A percentile compares a stretch with the other conserved stretches of the same genome.
Conservation (phyloP, 2,113 vertebrate species). For the Hylia prasina region DNA sequence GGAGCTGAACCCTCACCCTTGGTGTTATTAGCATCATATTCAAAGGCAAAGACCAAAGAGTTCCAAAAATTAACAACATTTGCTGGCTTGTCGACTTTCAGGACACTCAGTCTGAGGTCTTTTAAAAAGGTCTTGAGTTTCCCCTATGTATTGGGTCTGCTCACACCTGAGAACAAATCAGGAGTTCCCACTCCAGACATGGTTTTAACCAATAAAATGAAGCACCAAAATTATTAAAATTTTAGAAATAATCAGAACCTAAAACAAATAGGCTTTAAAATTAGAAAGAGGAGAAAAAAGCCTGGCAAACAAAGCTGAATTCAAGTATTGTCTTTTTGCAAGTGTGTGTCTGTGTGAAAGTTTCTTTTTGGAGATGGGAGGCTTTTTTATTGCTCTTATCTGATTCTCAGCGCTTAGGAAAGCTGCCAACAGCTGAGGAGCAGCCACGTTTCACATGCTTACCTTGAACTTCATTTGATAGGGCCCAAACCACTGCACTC, state of each 20-base stretch:
- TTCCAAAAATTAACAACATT: neutral
- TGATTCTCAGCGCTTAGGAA: conserved; percentile 23
- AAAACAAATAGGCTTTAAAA: neutral
- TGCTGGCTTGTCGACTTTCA: neutral
- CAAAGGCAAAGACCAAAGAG: neutral
- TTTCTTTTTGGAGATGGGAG: neutral
- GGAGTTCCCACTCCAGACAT: neutral
- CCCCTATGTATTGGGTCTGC: neutral
- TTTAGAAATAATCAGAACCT: neutral
- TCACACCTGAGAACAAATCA: neutral
- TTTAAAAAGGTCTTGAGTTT: neutral
- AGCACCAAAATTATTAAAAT: neutral
- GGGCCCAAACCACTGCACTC: neutral
- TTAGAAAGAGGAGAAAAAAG: neutral
- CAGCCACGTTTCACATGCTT: conserved; percentile 13
- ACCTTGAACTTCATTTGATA: conserved; percentile 37
- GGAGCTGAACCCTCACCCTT: neutral
- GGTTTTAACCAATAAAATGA: neutral
- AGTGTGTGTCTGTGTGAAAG: neutral
- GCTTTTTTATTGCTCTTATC: neutral
- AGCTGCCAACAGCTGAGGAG: conserved; percentile 20
- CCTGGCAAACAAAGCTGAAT: neutral
- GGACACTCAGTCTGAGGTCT: neutral
- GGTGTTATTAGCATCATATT: neutral
- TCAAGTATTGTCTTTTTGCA: neutral